These are phyloP conservation scores for Dicaeum eximium DNA, from an alignment of 2,113 vertebrate genomes.

Conservation along the genomic window DNA sequence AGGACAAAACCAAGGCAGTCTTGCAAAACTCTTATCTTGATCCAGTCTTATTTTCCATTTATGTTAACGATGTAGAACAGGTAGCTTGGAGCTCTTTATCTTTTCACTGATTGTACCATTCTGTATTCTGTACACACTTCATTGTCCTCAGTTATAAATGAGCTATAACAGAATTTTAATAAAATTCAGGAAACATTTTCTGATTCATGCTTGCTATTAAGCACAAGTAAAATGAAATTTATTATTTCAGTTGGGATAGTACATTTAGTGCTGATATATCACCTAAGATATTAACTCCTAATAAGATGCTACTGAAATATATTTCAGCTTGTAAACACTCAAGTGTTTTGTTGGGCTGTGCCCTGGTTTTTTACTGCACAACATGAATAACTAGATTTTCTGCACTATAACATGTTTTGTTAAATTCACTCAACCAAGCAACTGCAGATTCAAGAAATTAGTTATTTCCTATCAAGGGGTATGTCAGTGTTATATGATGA, in stretches of 20 bases:
- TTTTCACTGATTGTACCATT: slow-evolving; percentile 2
- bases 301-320: slow-evolving; percentile 23
- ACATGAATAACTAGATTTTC: background rate
- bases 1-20: background rate
- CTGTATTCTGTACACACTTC: slow-evolving; percentile 1
- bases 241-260: slow-evolving; percentile 19
- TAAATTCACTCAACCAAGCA: background rate
- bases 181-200: slow-evolving; percentile 40
- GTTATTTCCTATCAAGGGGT: background rate
- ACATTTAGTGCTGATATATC: background rate
- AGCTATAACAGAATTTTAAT: slow-evolving; percentile 36
- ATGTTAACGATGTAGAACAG: slow-evolving; percentile 16
- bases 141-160: slow-evolving; percentile 36
- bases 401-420: background rate
- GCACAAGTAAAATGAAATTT: slow-evolving; percentile 18
- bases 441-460: background rate
- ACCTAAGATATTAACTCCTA: background rate
- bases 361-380: background rate
- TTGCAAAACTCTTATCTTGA: background rate
- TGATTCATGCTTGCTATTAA: slow-evolving; percentile 41
- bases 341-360: background rate
- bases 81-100: slow-evolving; percentile 24
- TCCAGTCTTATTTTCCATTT: slow-evolving; percentile 43
- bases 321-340: slow-evolving; percentile 8
- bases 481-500: background rate